These are phyloP conservation scores for Chloebia gouldiae DNA, from an alignment of 2,113 vertebrate species.

Conservation along the genomic window DNA sequence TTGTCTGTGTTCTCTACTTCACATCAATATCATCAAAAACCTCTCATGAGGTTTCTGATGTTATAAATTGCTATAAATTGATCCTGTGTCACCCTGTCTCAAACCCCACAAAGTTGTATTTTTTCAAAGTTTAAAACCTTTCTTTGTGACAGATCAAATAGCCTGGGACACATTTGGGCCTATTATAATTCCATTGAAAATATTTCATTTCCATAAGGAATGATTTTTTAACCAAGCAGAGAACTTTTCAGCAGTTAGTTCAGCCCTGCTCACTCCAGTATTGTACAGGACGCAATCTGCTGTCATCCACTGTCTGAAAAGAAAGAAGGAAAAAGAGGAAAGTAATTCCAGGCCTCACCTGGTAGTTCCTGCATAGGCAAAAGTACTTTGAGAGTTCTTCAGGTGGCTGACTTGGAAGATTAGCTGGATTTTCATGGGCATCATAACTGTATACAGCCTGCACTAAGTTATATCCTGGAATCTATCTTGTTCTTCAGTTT, in stretches of 20 bases:
- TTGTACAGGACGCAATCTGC: not conserved
- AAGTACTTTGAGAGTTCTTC: not conserved
- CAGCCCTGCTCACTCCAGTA: not conserved
- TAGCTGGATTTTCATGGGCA: not conserved
- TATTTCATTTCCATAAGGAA: not conserved
- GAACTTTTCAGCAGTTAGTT: not conserved
- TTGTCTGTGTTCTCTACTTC: not conserved
- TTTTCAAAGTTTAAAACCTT: not conserved
- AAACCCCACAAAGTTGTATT: not conserved
- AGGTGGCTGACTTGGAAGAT: not conserved
- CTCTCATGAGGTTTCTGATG: not conserved
- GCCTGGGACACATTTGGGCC: not conserved
- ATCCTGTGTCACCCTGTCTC: not conserved
- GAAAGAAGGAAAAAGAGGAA: not conserved
- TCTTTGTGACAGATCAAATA: not conserved
- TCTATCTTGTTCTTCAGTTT: not conserved
- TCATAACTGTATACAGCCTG: not conserved
- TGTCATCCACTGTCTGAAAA: not conserved
- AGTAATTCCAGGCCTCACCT: not conserved
- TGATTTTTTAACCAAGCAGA: not conserved
- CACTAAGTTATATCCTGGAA: not conserved
- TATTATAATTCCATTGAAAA: not conserved
- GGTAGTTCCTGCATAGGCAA: not conserved
- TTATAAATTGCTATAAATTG: not conserved
- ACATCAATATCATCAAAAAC: not conserved